These are phyloP conservation scores for Machimus rusticus DNA, from an alignment of 2,888 invertebrate species.

Conservation along the genomic window DNA sequence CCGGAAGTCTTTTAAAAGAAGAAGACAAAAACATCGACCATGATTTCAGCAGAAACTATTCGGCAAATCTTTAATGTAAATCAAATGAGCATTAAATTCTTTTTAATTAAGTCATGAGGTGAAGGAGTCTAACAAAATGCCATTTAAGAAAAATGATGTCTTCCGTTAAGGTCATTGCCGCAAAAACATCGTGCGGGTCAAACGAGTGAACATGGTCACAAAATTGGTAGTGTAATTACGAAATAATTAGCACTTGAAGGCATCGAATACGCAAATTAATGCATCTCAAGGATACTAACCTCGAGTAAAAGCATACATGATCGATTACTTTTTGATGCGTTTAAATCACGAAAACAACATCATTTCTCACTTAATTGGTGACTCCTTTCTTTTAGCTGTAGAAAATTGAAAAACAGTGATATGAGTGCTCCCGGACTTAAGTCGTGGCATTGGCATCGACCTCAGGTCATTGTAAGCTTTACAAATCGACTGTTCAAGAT, in stretches of 20 bases:
- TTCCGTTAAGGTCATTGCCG: neutral
- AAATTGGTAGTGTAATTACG: neutral
- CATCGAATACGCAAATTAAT: neutral
- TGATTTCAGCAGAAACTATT: neutral
- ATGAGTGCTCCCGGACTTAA: neutral
- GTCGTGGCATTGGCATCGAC: neutral
- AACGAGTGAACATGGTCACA: neutral
- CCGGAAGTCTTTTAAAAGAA: neutral
- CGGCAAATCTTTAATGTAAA: neutral
- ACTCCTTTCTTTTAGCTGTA: neutral
- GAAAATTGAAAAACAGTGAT: neutral
- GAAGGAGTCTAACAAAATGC: neutral
- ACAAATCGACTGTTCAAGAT: neutral
- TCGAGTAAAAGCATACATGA: neutral
- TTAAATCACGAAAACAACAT: neutral
- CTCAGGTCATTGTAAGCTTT: neutral
- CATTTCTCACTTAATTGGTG: neutral
- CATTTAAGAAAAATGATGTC: neutral
- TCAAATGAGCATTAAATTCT: neutral
- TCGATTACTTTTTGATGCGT: neutral
- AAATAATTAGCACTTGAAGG: neutral
- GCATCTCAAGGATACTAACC: neutral
- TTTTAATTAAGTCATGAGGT: neutral
- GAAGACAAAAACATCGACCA: neutral
- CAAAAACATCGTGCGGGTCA: neutral